A percentile compares a stretch with the other conserved stretches of the same genome.
Conservation (phyloP, 1,140 invertebrate genomes). For the Hyphantria cunea region DNA sequence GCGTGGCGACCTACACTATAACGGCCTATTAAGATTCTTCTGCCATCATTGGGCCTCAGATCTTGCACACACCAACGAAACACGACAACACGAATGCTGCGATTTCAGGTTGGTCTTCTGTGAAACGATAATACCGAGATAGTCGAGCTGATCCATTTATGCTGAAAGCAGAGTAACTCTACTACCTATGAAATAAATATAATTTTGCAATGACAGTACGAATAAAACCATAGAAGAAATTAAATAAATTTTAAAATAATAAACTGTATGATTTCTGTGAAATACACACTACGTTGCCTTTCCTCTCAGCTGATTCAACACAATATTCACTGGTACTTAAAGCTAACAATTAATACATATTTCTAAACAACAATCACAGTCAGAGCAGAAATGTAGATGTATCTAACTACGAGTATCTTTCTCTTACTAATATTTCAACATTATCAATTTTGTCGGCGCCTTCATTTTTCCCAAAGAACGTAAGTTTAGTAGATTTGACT, state of each 20-base stretch:
- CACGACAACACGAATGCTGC: no score
- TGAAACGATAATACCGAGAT: no score
- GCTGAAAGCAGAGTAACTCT: no score
- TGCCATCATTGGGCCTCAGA: no score
- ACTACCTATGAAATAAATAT: no score
- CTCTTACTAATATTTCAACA: slow-evolving; percentile 75
- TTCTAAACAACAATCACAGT: slow-evolving; percentile 55
- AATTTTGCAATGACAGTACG: no score
- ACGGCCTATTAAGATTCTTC: no score
- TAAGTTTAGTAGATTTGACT: slow-evolving; percentile 84
- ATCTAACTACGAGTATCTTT: slow-evolving; percentile 58
- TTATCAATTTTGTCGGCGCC: slow-evolving; percentile 74
- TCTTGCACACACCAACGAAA: no score
- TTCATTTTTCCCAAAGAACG: slow-evolving; percentile 83
- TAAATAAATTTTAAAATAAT: not conserved
- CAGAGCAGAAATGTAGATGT: slow-evolving; percentile 10
- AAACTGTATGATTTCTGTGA: slow-evolving; percentile 11
- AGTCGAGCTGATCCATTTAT: no score
- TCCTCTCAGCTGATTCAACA: slow-evolving; percentile 1
- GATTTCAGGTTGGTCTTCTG: no score
- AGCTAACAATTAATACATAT: slow-evolving; percentile 25
- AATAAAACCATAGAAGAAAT: not conserved
- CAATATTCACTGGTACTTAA: slow-evolving; percentile 39
- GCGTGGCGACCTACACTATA: no score
- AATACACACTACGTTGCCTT: slow-evolving; percentile 38